These are phyloP conservation scores for Gila orcuttii DNA, from an alignment of 2,113 vertebrate genomes.

Conservation along the genomic window DNA sequence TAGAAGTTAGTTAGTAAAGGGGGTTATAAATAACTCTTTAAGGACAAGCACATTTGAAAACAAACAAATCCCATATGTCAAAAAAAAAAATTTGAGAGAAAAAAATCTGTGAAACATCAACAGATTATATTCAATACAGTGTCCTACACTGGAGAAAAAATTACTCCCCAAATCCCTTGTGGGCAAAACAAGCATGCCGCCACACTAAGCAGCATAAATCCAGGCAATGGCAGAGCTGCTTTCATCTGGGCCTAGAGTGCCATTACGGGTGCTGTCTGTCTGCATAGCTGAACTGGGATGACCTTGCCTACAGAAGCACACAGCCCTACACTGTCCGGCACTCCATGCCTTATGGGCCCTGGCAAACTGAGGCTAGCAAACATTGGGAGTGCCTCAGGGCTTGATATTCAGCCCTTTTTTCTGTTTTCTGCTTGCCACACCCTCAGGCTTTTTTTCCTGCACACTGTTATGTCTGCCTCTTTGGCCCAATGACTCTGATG, in stretches of 20 bases:
- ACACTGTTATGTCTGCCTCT: background rate
- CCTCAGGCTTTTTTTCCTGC: background rate
- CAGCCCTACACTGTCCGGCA: slow-evolving; percentile 44
- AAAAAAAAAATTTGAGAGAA: background rate
- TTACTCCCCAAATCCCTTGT: slow-evolving; percentile 44
- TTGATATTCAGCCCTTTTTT: slow-evolving; percentile 5
- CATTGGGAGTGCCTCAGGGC: background rate
- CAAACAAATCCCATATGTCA: background rate
- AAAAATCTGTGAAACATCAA: background rate
- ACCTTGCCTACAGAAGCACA: slow-evolving; percentile 37
- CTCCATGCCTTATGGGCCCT: background rate
- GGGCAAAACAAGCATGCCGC: slow-evolving; percentile 49
- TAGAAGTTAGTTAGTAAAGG: background rate
- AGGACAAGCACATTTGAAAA: background rate
- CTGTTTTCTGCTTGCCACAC: slow-evolving; percentile 33
- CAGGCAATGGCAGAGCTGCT: slow-evolving; percentile 25
- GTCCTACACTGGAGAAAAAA: background rate
- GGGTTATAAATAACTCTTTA: background rate
- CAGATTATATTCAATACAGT: background rate
- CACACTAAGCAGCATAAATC: slow-evolving; percentile 39
- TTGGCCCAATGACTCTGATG: background rate
- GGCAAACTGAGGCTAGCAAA: slow-evolving; percentile 18
- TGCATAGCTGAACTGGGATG: slow-evolving; percentile 51
- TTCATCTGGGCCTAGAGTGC: slow-evolving; percentile 43
- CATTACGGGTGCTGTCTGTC: slow-evolving; percentile 51